phyloP scores from a whole-genome alignment of 2,113 vertebrate genomes.

The Hepsetus odoe region DNA sequence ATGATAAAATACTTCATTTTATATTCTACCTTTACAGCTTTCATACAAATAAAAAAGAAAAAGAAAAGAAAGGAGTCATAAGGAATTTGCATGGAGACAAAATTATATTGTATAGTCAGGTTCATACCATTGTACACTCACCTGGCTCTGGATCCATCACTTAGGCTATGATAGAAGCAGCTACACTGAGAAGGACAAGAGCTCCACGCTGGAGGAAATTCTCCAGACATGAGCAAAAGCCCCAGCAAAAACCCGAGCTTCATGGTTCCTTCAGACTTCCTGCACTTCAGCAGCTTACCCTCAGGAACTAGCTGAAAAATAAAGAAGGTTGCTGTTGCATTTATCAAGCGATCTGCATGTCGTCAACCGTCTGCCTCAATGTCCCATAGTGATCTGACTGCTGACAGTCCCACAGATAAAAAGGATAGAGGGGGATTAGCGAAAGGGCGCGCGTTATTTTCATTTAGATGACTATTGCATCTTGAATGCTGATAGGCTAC shows the following conservation, averaged over 20 bases:
- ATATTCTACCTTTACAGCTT: neutral
- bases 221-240: constrained; percentile 76
- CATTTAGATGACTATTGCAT: constrained; percentile 88
- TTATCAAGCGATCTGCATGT: constrained; percentile 66
- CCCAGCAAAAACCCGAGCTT: constrained; percentile 76
- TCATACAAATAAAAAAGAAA: neutral
- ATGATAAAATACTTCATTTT: no score
- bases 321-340: constrained; percentile 59
- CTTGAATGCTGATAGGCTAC: constrained; percentile 76
- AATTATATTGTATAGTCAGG: neutral
- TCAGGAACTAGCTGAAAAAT: constrained; percentile 58
- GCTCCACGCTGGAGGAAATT: constrained; percentile 63
- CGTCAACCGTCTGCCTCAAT: constrained; percentile 68
- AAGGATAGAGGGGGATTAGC: constrained; percentile 90
- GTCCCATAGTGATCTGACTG: constrained; percentile 79
- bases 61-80: no score
- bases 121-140: constrained; percentile 61
- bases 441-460: constrained; percentile 84
- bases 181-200: constrained; percentile 91
- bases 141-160: constrained; percentile 89
- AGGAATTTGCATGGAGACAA: no score
- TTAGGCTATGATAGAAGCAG: constrained; percentile 88
- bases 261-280: constrained; percentile 78
- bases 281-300: constrained; percentile 61
- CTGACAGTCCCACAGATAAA: constrained; percentile 87